phyloP scores from a whole-genome alignment of 2,888 invertebrate species.

The Apamea crenata region DNA sequence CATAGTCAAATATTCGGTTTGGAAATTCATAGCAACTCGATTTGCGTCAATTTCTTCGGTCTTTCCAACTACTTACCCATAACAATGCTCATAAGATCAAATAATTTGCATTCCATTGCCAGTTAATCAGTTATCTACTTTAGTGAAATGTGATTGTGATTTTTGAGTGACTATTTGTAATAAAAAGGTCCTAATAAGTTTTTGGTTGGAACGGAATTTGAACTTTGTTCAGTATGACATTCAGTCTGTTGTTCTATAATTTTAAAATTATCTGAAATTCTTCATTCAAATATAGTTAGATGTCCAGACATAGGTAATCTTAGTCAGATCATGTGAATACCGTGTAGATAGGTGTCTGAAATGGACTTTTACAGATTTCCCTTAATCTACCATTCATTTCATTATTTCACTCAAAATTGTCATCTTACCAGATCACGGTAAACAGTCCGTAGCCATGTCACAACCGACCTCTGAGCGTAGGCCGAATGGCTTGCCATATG shows the following conservation, averaged over 20 bases:
- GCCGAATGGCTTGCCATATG: conserved; percentile 82
- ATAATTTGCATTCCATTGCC: neutral
- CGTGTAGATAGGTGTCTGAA: no score
- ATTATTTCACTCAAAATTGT: conserved; percentile 2
- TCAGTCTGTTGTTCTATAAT: neutral
- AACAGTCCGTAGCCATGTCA: conserved; percentile 52
- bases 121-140: neutral
- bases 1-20: neutral
- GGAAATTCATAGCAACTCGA: neutral
- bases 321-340: no score
- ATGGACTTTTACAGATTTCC: neutral
- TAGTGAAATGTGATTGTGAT: neutral
- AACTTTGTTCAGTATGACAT: neutral
- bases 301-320: no score
- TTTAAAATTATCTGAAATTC: neutral
- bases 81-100: neutral
- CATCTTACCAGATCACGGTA: conserved; percentile 36
- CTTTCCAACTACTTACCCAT: neutral
- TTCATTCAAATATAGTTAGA: neutral
- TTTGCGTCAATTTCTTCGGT: neutral
- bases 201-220: neutral
- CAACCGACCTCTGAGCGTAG: conserved; percentile 79
- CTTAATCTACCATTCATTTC: neutral
- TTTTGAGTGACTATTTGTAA: neutral
- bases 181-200: neutral